Conservation (phyloP, 1,140 invertebrate genomes). For the Papilio xuthus region DNA sequence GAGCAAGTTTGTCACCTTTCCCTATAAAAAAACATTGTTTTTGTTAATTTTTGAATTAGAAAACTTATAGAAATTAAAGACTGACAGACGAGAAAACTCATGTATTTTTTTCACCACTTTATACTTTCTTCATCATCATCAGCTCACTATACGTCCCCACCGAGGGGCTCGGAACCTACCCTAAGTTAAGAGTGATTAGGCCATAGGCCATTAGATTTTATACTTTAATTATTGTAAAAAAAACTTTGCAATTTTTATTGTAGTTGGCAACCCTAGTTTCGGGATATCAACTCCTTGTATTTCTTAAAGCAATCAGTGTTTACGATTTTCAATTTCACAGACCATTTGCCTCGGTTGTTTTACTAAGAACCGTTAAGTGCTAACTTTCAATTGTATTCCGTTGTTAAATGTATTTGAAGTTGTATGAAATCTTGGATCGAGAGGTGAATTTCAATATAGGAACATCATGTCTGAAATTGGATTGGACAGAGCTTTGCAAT, state of each 20-base stretch:
- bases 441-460: neutral
- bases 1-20: too few species aligned
- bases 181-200: too few species aligned
- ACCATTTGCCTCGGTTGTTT: slow-evolving; percentile 41
- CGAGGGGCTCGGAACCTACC: too few species aligned
- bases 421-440: slow-evolving; percentile 9
- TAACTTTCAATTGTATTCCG: slow-evolving; percentile 25
- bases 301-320: slow-evolving; percentile 43
- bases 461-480: neutral
- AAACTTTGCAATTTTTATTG: neutral
- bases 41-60: too few species aligned
- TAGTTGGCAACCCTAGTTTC: neutral
- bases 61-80: too few species aligned
- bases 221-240: too few species aligned
- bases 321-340: slow-evolving; percentile 47
- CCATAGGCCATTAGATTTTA: too few species aligned
- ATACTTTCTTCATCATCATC: too few species aligned
- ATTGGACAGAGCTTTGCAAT: neutral
- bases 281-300: slow-evolving; percentile 39
- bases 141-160: too few species aligned
- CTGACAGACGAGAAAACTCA: too few species aligned
- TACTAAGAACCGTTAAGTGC: slow-evolving; percentile 25
- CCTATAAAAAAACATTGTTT: too few species aligned
- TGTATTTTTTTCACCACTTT: too few species aligned
- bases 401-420: slow-evolving; percentile 18